Evolutionary conservation across 2,797 vertebrate species (phyloP).

Genomic region (Intellagama lesueurii): DNA sequence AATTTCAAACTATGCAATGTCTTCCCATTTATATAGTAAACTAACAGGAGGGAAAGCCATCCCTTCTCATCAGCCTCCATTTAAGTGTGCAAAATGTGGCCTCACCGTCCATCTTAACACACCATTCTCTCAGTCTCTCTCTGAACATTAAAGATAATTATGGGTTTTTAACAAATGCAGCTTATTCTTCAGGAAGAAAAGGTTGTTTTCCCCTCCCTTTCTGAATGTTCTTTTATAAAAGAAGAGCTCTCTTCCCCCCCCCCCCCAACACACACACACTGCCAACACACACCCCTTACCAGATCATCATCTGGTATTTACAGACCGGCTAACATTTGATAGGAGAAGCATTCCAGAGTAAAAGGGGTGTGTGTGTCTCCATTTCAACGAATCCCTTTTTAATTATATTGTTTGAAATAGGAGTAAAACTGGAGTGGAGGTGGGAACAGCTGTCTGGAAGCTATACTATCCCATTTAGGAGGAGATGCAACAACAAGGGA

Average conservation of each 20-base stretch:
- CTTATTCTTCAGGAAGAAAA: conserved; percentile 66
- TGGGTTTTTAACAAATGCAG: conserved; percentile 68
- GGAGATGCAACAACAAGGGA: conserved; percentile 61
- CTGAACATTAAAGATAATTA: conserved; percentile 75
- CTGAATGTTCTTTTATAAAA: conserved; percentile 64
- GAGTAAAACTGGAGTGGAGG: conserved; percentile 61
- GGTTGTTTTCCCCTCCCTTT: conserved; percentile 51
- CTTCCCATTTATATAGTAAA: conserved; percentile 84
- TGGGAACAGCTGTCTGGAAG: conserved; percentile 71
- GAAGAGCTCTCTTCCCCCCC: conserved; percentile 51
- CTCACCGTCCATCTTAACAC: conserved; percentile 62
- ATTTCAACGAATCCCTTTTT: conserved; percentile 78
- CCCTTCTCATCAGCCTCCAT: conserved; percentile 68
- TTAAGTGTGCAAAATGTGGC: conserved; percentile 59
- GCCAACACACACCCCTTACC: conserved; percentile 27
- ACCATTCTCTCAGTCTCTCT: conserved; percentile 59
- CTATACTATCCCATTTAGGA: conserved; percentile 65
- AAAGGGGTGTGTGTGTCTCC: conserved; percentile 64
- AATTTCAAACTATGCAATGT: conserved; percentile 85
- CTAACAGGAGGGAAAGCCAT: conserved; percentile 70
- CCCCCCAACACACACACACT: too few relatives aligned
- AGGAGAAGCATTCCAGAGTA: conserved; percentile 74
- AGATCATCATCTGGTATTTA: conserved; percentile 79
- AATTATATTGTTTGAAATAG: conserved; percentile 76
- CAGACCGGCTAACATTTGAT: conserved; percentile 70